Conservation (phyloP, 2,113 vertebrate genomes). For the Arizona elegans region DNA sequence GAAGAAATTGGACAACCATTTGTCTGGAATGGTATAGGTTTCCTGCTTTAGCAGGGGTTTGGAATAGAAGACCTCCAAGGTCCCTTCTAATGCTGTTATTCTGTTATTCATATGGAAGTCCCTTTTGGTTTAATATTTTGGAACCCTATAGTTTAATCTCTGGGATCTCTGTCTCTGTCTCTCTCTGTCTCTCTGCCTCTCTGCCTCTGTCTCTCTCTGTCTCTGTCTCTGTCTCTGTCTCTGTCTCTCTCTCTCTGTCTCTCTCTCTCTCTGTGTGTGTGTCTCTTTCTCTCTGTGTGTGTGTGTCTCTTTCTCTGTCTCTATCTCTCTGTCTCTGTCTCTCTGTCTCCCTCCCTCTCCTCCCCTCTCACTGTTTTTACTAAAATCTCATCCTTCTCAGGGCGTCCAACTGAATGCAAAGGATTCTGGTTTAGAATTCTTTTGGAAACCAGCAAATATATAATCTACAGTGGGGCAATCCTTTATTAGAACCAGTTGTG, state of each 20-base stretch:
- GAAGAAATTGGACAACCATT: too few relatives aligned
- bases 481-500: background rate
- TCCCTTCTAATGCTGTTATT: background rate
- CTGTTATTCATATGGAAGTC: background rate
- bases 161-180: background rate
- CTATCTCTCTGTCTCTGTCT: conserved; percentile 13
- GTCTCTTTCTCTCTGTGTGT: background rate
- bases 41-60: background rate
- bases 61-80: background rate
- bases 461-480: background rate
- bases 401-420: background rate
- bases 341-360: background rate
- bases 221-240: too few relatives aligned
- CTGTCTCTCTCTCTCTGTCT: too few relatives aligned
- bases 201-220: too few relatives aligned
- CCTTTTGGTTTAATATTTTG: conserved; percentile 45
- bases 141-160: conserved; percentile 49
- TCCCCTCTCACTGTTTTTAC: background rate
- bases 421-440: conserved; percentile 13
- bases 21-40: background rate
- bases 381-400: background rate
- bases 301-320: too few relatives aligned
- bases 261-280: background rate
- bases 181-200: conserved; percentile 35
- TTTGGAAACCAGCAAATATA: background rate